Evolutionary conservation across 2,888 invertebrate genomes (phyloP), one percentile per base, ranked within the genome.

Genomic region (Clunio marinus): DNA sequence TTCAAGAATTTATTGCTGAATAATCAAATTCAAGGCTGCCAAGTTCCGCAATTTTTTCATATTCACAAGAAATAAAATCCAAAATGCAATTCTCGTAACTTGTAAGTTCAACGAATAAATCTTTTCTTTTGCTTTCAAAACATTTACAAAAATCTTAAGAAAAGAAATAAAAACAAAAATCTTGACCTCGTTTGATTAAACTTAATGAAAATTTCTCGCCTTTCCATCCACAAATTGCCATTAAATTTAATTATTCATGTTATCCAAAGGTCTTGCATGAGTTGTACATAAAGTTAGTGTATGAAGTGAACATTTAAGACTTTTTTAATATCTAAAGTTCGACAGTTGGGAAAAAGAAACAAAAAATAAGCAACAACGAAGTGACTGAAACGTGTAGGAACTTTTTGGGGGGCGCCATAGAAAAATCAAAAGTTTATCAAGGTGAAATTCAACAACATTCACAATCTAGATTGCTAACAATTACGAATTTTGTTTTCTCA

Each of bases 121-220:
- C 10, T 32, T 8, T 41, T n/a, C n/a, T n/a, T n/a, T n/a, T n/a
- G n/a, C n/a, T n/a, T n/a, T n/a, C n/a, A n/a, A n/a, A n/a, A n/a
- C n/a, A n/a, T n/a, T n/a, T n/a, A n/a, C n/a, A n/a, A n/a, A n/a
- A n/a, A n/a, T n/a, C n/a, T n/a, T n/a, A n/a, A n/a, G n/a, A n/a
- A 1, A 46, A 57, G 28, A 15, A 37, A 58, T 10, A 27, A 7
- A 25, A 37, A 17, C 3, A 15, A 10, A 45, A 45, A 25, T 46
- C 63, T 63, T 63, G 63, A 63, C 63, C 63, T 46, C 63, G 27
- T 63, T 63, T 63, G 63, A 63, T 63, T 46, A 63, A 37, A 37
- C 46, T 46, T 46, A 46, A 22, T 22, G 37, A 20, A 60, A 37
- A 60, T 24, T 58, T 58, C 25, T 28, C 10, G 28, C 32, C n/a